phyloP scores from a whole-genome alignment of 2,113 vertebrate species.

The Peromyscus polionotus region DNA sequence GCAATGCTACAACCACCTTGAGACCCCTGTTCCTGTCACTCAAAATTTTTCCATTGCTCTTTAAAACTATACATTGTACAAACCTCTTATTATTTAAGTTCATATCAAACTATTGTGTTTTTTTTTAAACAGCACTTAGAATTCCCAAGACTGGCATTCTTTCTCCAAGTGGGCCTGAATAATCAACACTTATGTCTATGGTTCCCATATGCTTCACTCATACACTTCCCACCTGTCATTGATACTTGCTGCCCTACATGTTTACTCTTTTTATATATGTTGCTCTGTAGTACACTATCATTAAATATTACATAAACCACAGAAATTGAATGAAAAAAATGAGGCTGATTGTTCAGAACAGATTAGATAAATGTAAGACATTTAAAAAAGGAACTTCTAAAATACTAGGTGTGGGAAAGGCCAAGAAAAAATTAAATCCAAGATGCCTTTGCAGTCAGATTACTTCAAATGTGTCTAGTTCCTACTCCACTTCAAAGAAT shows the following conservation, averaged over 20 bases:
- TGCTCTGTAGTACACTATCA: constrained; percentile 31
- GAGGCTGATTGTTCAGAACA: constrained; percentile 33
- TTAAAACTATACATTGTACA: neutral
- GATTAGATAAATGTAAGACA: constrained; percentile 21
- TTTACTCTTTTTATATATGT: neutral
- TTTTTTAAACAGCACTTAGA: neutral
- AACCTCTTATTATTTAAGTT: neutral
- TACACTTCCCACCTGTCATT: neutral
- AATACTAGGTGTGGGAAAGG: constrained; percentile 56
- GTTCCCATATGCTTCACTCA: too few species aligned
- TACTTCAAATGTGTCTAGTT: constrained; percentile 25
- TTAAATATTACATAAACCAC: constrained; percentile 46
- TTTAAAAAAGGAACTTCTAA: constrained; percentile 25
- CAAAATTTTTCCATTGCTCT: neutral
- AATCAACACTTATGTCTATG: accelerated
- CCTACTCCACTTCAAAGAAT: constrained; percentile 52
- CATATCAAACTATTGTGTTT: neutral
- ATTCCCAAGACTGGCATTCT: neutral
- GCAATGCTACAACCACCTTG: neutral
- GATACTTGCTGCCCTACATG: neutral
- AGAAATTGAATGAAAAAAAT: constrained; percentile 38
- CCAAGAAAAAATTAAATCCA: neutral
- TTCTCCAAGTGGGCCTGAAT: neutral
- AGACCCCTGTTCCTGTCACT: neutral
- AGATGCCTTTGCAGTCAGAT: constrained; percentile 24